Conservation (phyloP, 1,140 invertebrate genomes). For the Phymorhynchus buccinoides region DNA sequence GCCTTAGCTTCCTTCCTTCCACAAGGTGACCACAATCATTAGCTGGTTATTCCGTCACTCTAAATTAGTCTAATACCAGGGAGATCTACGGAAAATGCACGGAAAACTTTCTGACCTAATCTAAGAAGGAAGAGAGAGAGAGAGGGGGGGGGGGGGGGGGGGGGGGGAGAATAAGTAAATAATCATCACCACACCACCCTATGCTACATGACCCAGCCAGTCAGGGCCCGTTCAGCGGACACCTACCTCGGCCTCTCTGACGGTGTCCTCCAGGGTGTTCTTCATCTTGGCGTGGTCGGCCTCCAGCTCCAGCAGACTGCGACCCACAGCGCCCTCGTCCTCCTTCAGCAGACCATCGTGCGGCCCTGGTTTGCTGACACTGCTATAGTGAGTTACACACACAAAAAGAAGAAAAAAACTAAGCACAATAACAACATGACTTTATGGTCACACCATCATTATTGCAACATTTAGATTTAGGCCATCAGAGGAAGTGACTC, state of each 20-base stretch:
- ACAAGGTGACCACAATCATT: no score
- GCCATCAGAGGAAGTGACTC: no score
- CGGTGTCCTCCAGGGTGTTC: constrained; percentile 27
- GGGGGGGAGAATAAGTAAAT: no score
- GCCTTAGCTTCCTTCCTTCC: no score
- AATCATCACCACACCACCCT: no score
- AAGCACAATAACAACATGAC: background rate
- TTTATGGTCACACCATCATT: background rate
- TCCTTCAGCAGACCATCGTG: constrained; percentile 10
- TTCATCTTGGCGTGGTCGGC: constrained; percentile 19
- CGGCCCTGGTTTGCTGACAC: background rate
- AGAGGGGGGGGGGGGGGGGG: background rate
- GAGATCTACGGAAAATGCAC: no score
- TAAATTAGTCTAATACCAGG: no score
- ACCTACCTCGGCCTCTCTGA: constrained; percentile 31
- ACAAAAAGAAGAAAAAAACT: background rate
- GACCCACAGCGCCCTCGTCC: background rate
- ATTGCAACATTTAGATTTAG: background rate
- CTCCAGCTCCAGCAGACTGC: constrained; percentile 14
- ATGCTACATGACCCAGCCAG: no score
- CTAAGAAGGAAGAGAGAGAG: background rate
- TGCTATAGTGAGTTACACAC: background rate
- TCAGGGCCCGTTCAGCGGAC: no score
- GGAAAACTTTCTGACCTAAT: background rate
- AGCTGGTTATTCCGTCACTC: no score